Evolutionary conservation across 2,888 invertebrate genomes (phyloP), one percentile per base, ranked within the genome.

Genomic region (Plebejus melissa): DNA sequence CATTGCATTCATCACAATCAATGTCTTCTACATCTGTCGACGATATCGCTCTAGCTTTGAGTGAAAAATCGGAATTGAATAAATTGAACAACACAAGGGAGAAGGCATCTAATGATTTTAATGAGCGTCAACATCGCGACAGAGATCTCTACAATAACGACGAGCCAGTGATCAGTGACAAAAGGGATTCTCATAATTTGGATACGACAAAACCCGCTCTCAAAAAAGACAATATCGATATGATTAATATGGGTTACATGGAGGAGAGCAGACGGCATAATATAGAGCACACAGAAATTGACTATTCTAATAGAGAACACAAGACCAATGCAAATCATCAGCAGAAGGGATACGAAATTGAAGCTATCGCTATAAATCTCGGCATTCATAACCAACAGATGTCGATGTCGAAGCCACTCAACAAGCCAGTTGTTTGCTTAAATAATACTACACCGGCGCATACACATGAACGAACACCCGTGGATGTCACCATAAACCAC

Each of bases 191-290:
- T 22, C 74, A 76, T 4, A 82, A 78, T 74, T 79, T 81, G 4
- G 87, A 90, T 58, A 65, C 81, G 57, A 86, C 82, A 74, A 87
- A 88, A 79, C 79, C 86, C 4, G 81, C 86, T 11, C 82, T 84
- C 9, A 90, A 87, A 75, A 87, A 90, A 77, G 91, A 93, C 78
- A 88, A 87, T 79, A 85, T 92, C 60, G 94, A 94, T 80, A 92
- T 94, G 92, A 86, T 94, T 1, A 94, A 93, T 79, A 92, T 94
- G 92, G 93, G 94, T 4, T 94, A 94, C 79, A 86, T 91, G 84
- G 90, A 90, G 78, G 93, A 93, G 2, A 91, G 90, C 36, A 85
- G 89, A 76, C 83, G 88, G 77, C 84, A 79, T 78, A 85, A 82
- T 76, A 83, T 79, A 54, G 90, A 90, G 58, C 77, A 78, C 22